Base-by-base conservation (phyloP, 2,113 vertebrate genomes). In the Helogale parvula region DNA sequence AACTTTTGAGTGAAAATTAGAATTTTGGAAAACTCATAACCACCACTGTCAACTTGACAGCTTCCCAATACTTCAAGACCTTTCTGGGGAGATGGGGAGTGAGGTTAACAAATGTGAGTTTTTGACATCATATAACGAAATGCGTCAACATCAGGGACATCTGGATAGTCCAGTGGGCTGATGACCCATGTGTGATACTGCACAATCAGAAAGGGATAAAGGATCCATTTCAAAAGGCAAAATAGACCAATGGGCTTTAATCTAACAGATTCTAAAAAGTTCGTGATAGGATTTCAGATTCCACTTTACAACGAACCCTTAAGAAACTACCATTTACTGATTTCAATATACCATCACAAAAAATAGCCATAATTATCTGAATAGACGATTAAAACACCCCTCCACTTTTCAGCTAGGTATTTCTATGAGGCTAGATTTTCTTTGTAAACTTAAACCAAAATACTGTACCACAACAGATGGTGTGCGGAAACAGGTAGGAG, bases 371-470 rank as follows among this genome's bases (percentile, higher is more conserved):
- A 68, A 84, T 85, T 54, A 77, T 52, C 84, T 68, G n/a, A 54
- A 71, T 68, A 95, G 13, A 31, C 5, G 41, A 60, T 63, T 77
- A 21, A 90, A 72, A 27, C 25, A 27, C n/a, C n/a, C 50, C 5
- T 50, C 68, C 17, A 47, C 23, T 52, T 50, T 35, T 72, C 19
- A 38, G 54, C 54, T 69, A 2, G 38, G 0, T 79, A 21, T 68
- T 33, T 71, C 21, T 54, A 3, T n/a, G 41, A 60, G 47, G 29
- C 33, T 52, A 19, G 33, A 50, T 88, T 63, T 93, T 68, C 79
- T 63, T 96, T 29, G 41, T 52, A 52, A 81, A 76, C 66, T 86
- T 80, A 93, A 84, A 72, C 68, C 68, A 80, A 63, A 89, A 91
- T 45, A 60, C 31, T 21, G 3, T 29, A 63, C 35, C 60, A 35